phyloP scores from a whole-genome alignment of 2,888 invertebrate genomes.

The Rotaria magnacalcarata region DNA sequence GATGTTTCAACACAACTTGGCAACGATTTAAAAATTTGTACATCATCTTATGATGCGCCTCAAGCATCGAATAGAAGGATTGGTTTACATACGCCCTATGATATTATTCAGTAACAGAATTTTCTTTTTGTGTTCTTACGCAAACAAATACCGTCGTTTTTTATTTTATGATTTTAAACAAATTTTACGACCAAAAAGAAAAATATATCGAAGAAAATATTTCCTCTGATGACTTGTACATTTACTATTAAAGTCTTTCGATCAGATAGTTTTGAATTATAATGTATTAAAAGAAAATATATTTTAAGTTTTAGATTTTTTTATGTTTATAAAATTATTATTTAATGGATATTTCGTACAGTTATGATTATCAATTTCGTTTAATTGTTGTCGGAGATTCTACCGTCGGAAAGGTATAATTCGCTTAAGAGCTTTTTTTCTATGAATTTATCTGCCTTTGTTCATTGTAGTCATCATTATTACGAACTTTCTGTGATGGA shows the following conservation, averaged over 20 bases:
- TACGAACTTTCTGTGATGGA: conserved; percentile 66
- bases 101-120: not conserved
- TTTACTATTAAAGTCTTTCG: too few relatives aligned
- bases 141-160: not conserved
- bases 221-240: too few relatives aligned
- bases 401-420: conserved; percentile 83
- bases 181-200: not conserved
- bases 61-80: not conserved
- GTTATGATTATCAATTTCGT: conserved; percentile 90
- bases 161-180: not conserved
- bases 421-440: too few relatives aligned
- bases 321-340: not conserved
- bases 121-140: not conserved
- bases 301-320: not conserved
- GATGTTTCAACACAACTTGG: not conserved
- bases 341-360: conserved; percentile 9
- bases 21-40: not conserved
- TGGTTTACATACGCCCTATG: conserved; percentile 5
- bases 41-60: conserved; percentile 23
- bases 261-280: too few relatives aligned
- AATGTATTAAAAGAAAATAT: too few relatives aligned
- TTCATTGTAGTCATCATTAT: conserved; percentile 59
- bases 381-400: conserved; percentile 95
- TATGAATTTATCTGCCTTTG: not conserved
- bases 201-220: too few relatives aligned